These are phyloP conservation scores for Drosophila colorata DNA, from an alignment of 2,888 invertebrate species.

Conservation along the genomic window DNA sequence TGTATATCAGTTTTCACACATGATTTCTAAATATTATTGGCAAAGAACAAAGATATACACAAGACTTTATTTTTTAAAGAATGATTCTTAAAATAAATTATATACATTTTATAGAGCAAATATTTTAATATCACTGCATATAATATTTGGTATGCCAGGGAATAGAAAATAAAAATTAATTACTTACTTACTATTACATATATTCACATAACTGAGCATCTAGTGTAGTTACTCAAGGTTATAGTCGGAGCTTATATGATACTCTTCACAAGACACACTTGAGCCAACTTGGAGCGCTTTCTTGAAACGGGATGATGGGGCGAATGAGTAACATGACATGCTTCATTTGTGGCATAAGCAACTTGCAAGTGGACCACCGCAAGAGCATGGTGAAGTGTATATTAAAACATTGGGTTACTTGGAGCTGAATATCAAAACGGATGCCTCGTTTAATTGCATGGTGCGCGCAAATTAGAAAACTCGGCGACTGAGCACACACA, in stretches of 20 bases:
- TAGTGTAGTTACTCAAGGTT: neutral
- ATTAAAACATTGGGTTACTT: neutral
- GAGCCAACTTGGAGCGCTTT: neutral
- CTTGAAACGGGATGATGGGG: slow-evolving; percentile 13
- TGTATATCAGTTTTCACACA: too few species aligned
- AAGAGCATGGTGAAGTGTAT: neutral
- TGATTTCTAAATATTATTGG: too few species aligned
- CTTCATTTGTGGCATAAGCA: slow-evolving; percentile 50
- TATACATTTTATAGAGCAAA: too few species aligned
- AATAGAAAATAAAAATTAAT: too few species aligned
- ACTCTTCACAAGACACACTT: slow-evolving; percentile 9
- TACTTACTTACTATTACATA: too few species aligned
- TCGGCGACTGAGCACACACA: slow-evolving; percentile 39
- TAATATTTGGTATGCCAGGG: too few species aligned
- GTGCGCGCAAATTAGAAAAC: slow-evolving; percentile 66
- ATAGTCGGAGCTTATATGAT: neutral
- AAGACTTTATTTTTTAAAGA: too few species aligned
- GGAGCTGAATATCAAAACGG: slow-evolving; percentile 28
- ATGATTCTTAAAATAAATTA: too few species aligned
- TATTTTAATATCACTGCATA: too few species aligned
- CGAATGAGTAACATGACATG: slow-evolving; percentile 63
- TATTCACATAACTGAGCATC: too few species aligned
- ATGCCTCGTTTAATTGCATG: slow-evolving; percentile 64
- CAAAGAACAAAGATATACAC: too few species aligned
- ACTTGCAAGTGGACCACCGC: slow-evolving; percentile 17